Conservation (phyloP, 2,113 vertebrate genomes). For the human (Homo sapiens) region DNA sequence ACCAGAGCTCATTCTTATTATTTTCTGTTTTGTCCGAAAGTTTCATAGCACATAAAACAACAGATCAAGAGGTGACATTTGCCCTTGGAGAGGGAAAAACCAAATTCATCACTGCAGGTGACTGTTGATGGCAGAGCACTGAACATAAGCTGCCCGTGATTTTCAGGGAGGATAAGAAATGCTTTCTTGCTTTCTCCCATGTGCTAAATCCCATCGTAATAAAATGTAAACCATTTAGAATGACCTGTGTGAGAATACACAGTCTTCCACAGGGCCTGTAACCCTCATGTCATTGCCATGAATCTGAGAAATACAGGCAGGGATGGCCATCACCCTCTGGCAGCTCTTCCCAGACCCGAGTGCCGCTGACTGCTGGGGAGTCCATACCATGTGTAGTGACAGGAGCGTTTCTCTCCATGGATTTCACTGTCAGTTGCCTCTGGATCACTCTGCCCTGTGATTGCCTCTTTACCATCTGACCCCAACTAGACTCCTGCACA, state of each 20-base stretch:
- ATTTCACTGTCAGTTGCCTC: neutral
- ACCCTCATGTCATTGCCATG: neutral
- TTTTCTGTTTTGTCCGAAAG: slow-evolving; percentile 25
- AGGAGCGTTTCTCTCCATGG: neutral
- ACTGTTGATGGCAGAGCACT: neutral
- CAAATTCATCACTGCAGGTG: neutral
- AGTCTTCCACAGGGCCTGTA: neutral
- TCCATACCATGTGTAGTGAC: neutral
- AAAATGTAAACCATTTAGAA: neutral
- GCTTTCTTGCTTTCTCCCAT: neutral
- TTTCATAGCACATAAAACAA: slow-evolving; percentile 22
- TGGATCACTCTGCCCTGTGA: neutral
- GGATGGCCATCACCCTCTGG: neutral
- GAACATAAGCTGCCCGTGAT: neutral
- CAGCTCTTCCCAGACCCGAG: neutral
- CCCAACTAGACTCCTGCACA: neutral
- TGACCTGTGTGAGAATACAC: neutral
- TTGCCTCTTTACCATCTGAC: neutral
- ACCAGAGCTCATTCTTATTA: neutral
- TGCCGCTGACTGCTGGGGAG: neutral
- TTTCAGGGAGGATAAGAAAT: neutral
- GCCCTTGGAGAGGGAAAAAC: neutral
- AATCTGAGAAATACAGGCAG: neutral
- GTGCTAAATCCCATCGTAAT: slow-evolving; percentile 4
- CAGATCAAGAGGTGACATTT: neutral